Evolutionary conservation across 2,888 invertebrate genomes (phyloP), one percentile per base, ranked within the genome.

Genomic region (Leuctra nigra): DNA sequence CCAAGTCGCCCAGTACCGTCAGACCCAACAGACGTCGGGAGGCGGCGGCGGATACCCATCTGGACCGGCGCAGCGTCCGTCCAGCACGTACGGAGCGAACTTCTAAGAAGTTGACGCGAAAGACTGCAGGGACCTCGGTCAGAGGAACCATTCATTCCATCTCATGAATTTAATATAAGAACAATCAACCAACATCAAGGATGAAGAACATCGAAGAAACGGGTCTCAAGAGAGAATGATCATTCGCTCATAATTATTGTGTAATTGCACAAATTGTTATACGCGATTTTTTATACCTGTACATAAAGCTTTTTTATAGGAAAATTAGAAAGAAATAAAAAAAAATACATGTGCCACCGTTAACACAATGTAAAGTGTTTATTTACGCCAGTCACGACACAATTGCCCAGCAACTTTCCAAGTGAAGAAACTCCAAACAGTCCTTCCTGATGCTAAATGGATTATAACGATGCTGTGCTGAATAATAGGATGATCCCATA

Each of bases 1-100:
- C 74, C 90, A 91, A 72, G 90, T 91, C 62, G 91, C 91, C 41
- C 89, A 91, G 68, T 90, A 84, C 78, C 80, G 85, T 65, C 88
- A 89, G 75, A 72, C 77, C 62, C 75, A 76, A 71, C 74, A 79
- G 65, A 79, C 78, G 59, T 66, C 75, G 64, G 72, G 74, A 41
- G 73, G 74, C 41, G 70, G 68, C 54, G 70, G 71, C 58, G 65
- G 67, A 25, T 65, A 66, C 61, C 70, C 72, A 20, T 59, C 61
- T 3, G 72, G 67, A 63, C 71, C 60, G 60, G 68, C 66, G 64
- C 68, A 71, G n/a, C 73, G 75, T 35, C 73, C 74, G 11, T 73
- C 73, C 61, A 63, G 66, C 53, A 67, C 66, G 63, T 75, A 75
- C 65, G 73, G 73, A 23, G 64, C 61, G 22, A 73, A 74, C 58